Conservation (phyloP, 1,140 invertebrate genomes). For the Zaprionus lachaisei region DNA sequence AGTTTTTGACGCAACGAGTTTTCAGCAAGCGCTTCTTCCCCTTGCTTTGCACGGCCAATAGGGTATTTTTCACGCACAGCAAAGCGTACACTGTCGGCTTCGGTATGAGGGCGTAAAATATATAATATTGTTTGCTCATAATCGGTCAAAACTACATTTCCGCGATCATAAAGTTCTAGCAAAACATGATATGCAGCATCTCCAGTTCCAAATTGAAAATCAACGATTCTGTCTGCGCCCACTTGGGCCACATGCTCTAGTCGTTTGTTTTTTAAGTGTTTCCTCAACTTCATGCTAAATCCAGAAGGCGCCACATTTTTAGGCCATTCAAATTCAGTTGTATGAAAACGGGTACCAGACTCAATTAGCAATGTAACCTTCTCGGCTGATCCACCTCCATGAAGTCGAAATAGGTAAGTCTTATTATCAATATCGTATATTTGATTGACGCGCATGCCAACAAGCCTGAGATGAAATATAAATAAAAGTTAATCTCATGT, state of each 20-base stretch:
- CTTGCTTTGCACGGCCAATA: slow-evolving; percentile 88
- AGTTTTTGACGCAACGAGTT: slow-evolving; percentile 86
- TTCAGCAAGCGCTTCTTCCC: slow-evolving; percentile 83
- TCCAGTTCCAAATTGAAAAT: slow-evolving; percentile 96
- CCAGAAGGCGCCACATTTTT: slow-evolving; percentile 98
- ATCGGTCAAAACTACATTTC: slow-evolving; percentile 98
- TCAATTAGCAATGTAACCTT: slow-evolving; percentile 93
- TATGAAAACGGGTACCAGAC: slow-evolving; percentile 97
- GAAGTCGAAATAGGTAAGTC: slow-evolving; percentile 97
- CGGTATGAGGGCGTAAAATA: slow-evolving; percentile 96
- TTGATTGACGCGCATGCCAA: slow-evolving; percentile 97
- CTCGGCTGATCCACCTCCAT: slow-evolving; percentile 92
- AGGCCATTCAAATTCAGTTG: slow-evolving; percentile 98
- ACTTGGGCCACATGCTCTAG: slow-evolving; percentile 94
- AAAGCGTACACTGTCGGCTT: slow-evolving; percentile 96
- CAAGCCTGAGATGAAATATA: slow-evolving; percentile 87
- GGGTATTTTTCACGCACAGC: slow-evolving; percentile 97
- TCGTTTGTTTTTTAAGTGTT: slow-evolving; percentile 98
- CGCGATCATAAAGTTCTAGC: slow-evolving; percentile 97
- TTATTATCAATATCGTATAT: slow-evolving; percentile 99
- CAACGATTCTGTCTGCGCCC: slow-evolving; percentile 94
- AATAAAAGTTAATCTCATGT: neutral
- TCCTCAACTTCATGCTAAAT: slow-evolving; percentile 99
- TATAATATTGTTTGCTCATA: slow-evolving; percentile 96
- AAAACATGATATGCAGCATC: slow-evolving; percentile 98